Evolutionary conservation across 2,888 invertebrate species (phyloP).

Genomic region (Epistrophe eligans): DNA sequence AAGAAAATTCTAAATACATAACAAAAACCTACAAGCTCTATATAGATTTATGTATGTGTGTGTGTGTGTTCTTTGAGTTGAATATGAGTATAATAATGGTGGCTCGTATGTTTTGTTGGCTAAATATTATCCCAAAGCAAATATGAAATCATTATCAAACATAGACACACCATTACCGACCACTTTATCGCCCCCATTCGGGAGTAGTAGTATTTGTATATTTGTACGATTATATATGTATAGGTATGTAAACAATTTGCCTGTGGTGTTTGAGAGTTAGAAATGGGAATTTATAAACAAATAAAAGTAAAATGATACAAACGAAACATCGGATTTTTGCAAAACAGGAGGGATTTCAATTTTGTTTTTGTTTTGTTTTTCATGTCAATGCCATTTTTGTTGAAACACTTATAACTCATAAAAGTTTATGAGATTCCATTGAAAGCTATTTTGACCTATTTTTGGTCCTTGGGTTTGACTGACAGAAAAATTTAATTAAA

Average conservation of each 20-base stretch:
- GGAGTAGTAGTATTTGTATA: neutral
- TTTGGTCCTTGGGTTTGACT: neutral
- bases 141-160: slow-evolving; percentile 27
- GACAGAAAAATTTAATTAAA: slow-evolving; percentile 15
- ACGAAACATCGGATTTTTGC: neutral
- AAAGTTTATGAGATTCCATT: slow-evolving; percentile 15
- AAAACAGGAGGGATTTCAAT: neutral
- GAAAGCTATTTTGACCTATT: neutral
- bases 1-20: neutral
- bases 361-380: neutral
- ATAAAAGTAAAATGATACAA: slow-evolving; percentile 9
- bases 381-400: neutral
- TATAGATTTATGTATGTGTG: neutral
- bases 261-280: neutral
- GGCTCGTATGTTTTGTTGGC: neutral
- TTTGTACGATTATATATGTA: neutral
- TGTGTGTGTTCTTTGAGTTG: neutral
- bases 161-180: slow-evolving; percentile 7
- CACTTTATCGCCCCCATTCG: neutral
- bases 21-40: neutral
- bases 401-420: neutral
- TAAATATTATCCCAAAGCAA: slow-evolving; percentile 28
- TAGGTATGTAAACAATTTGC: neutral
- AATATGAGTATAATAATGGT: neutral
- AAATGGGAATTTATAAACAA: slow-evolving; percentile 18